Conservation (phyloP, 2,888 invertebrate species). For the Tyria jacobaeae region DNA sequence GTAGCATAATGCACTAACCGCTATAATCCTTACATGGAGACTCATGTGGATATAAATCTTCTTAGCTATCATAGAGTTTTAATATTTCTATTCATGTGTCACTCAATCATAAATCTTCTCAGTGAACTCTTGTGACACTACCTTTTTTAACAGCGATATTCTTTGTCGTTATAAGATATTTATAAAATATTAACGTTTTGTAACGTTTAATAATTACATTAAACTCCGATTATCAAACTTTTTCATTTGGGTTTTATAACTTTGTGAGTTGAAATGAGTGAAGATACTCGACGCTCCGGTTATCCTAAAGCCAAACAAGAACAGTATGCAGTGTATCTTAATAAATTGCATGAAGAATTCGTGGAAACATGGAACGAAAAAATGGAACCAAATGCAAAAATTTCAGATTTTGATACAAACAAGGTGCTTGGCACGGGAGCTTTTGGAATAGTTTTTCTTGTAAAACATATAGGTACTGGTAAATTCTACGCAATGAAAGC, state of each 20-base stretch:
- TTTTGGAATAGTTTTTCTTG: conserved; percentile 94
- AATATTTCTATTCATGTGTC: conserved; percentile 3
- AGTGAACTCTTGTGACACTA: neutral
- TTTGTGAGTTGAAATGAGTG: neutral
- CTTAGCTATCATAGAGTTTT: conserved; percentile 6
- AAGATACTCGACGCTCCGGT: conserved; percentile 48
- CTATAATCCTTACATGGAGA: neutral
- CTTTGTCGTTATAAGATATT: neutral
- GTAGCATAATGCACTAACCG: neutral
- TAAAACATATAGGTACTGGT: conserved; percentile 85
- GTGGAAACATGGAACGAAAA: conserved; percentile 76
- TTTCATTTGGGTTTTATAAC: neutral
- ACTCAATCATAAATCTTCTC: neutral
- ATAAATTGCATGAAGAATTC: conserved; percentile 72
- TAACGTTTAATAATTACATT: neutral
- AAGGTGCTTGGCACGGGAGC: conserved; percentile 95
- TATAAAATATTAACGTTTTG: neutral
- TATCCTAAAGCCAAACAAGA: conserved; percentile 71
- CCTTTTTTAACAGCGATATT: neutral
- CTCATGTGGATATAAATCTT: neutral
- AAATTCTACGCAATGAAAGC: conserved; percentile 95
- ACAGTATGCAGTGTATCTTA: conserved; percentile 69
- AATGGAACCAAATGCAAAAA: conserved; percentile 56
- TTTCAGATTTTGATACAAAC: conserved; percentile 90
- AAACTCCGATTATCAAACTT: neutral